These are phyloP conservation scores for Chloroclystis v-ata DNA, from an alignment of 2,888 invertebrate genomes.

Conservation along the genomic window DNA sequence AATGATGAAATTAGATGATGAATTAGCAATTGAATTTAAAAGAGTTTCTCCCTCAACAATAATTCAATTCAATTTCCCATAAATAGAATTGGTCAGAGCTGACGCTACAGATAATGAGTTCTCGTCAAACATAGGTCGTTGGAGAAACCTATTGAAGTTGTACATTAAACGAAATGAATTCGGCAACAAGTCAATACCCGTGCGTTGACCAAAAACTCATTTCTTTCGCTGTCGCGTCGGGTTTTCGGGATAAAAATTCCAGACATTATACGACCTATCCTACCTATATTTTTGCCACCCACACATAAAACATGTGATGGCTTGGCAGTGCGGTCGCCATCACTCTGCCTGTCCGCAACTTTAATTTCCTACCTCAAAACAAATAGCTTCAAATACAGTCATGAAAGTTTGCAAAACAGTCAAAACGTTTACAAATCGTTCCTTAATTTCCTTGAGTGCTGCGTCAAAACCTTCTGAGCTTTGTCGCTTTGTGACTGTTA, in stretches of 20 bases:
- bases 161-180: conserved; percentile 1
- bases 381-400: conserved; percentile 29
- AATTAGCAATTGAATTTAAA: no score
- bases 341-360: conserved; percentile 32
- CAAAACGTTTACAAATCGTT: conserved; percentile 27
- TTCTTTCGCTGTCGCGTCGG: conserved; percentile 4
- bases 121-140: not conserved
- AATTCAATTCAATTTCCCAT: not conserved
- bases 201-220: conserved; percentile 10
- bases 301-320: conserved; percentile 9
- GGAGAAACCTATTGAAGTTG: conserved; percentile 4
- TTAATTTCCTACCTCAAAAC: conserved; percentile 40
- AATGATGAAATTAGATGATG: no score
- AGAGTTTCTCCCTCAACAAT: not conserved
- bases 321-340: conserved; percentile 26
- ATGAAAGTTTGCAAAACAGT: conserved; percentile 12
- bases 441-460: conserved; percentile 41
- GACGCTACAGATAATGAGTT: not conserved
- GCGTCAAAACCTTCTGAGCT: conserved; percentile 22
- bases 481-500: not conserved
- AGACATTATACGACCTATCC: conserved; percentile 8
- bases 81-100: not conserved
- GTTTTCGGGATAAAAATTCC: conserved; percentile 11
- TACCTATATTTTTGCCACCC: conserved; percentile 2
- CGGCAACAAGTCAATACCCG: conserved; percentile 6